Evolutionary conservation across 2,797 vertebrate genomes (phyloP).

Genomic region (Parambassis ranga): DNA sequence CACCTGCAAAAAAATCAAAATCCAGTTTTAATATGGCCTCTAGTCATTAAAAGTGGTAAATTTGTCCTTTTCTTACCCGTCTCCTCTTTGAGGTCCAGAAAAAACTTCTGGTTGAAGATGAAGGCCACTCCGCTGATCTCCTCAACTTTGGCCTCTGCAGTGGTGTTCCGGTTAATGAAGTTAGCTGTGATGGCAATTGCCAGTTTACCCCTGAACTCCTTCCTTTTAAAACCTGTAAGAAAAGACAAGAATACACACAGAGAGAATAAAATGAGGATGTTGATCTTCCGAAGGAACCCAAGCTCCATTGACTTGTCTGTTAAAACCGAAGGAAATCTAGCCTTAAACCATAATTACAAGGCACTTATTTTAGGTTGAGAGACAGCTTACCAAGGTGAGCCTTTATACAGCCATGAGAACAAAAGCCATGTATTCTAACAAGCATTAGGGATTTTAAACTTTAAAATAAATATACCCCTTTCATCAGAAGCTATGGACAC

Average conservation of each 20-base stretch:
- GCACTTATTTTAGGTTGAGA: slow-evolving; percentile 58
- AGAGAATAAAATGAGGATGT: not conserved
- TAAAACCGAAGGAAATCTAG: slow-evolving; percentile 50
- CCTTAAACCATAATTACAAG: slow-evolving; percentile 54
- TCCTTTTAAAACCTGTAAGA: slow-evolving; percentile 90
- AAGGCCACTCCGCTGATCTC: slow-evolving; percentile 99
- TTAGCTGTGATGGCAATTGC: slow-evolving; percentile 98
- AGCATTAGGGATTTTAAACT: not conserved
- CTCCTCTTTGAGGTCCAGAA: slow-evolving; percentile 95
- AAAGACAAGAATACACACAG: not conserved
- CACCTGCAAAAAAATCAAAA: slow-evolving; percentile 77
- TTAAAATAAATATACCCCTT: too few relatives aligned
- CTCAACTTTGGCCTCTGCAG: slow-evolving; percentile 95
- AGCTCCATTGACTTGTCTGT: not conserved
- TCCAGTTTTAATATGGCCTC: not conserved
- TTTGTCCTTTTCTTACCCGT: slow-evolving; percentile 81
- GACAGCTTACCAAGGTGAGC: slow-evolving; percentile 32
- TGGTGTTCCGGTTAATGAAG: slow-evolving; percentile 97
- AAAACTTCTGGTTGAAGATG: slow-evolving; percentile 99
- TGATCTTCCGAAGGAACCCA: slow-evolving; percentile 23
- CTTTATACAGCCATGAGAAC: slow-evolving; percentile 18
- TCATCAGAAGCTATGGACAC: too few relatives aligned
- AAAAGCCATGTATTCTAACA: slow-evolving; percentile 3
- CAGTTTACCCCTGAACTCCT: slow-evolving; percentile 96
- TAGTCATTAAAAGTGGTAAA: not conserved